Evolutionary conservation across 2,113 vertebrate species (phyloP), one percentile per base, ranked within the genome.

Genomic region (Mesitornis unicolor): DNA sequence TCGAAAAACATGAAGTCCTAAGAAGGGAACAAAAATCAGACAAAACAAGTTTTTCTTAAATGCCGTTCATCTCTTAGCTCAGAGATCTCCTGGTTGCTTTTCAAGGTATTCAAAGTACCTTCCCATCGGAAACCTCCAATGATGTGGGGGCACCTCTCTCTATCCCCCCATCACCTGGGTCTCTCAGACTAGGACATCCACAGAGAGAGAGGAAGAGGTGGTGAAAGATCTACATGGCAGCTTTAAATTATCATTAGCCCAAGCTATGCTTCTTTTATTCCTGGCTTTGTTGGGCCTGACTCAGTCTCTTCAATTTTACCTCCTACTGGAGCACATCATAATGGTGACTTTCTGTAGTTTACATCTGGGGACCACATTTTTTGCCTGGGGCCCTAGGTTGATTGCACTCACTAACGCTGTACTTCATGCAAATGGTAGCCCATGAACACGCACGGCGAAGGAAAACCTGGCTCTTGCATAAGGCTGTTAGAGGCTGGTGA

Each of bases 1-100:
- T 99, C 99, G 96, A 99, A 99, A 97, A 98, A 99, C 99, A 99
- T 99, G 96, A 98, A 99, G 96, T 99, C 99, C 99, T 99, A 93
- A 45, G 24, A 25, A 86, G 17, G 56, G 79, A 95, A 94, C 61
- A 82, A 93, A 94, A 95, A 73, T 42, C 19, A 95, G n/a, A 87
- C 8, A 50, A 77, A 79, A 40, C 7, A 76, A 86, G 45, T 38
- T 51, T 20, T 67, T 93, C 20, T 81, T 57, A 76, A 51, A 73
- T 14, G 11, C 2, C 0, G n/a, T 56, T 79, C n/a, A n/a, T n/a
- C n/a, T n/a, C 45, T 35, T 53, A 38, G 42, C 56, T 73, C 48
- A 7, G 9, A 76, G 31, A 76, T 61, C 15, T n/a, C 43, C 48
- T 63, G 28, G 11, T 45, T 88, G 29, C 40, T 76, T 24, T 83